Evolutionary conservation across 2,888 invertebrate genomes (phyloP).

Genomic region (Sphinx pinastri): DNA sequence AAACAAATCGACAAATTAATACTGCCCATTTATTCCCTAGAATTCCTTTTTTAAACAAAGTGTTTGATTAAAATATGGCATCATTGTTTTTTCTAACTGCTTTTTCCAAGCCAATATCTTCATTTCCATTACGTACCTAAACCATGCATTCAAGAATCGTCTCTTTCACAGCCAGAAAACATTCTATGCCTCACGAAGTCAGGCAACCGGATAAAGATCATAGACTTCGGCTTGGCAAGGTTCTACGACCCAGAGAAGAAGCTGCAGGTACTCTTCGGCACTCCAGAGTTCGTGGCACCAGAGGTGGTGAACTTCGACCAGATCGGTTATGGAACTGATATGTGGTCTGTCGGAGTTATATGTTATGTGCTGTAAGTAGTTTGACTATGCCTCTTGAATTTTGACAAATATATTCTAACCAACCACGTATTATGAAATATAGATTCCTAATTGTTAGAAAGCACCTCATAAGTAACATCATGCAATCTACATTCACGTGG

Average conservation of each 20-base stretch:
- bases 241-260: constrained; percentile 96
- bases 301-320: constrained; percentile 99
- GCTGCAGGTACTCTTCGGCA: constrained; percentile 97
- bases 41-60: too few relatives aligned
- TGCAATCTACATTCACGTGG: too few relatives aligned
- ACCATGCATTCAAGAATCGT: constrained; percentile 18
- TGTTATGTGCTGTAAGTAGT: constrained; percentile 97
- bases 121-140: constrained; percentile 11
- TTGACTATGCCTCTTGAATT: background rate
- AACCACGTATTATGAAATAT: background rate
- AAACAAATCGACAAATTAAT: too few relatives aligned
- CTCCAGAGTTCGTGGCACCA: constrained; percentile 99
- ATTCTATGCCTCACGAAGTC: constrained; percentile 97
- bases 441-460: too few relatives aligned
- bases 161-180: constrained; percentile 93
- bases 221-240: constrained; percentile 98
- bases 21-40: too few relatives aligned
- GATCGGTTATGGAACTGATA: constrained; percentile 97
- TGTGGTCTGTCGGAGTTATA: constrained; percentile 99
- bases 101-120: too few relatives aligned
- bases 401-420: background rate
- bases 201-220: constrained; percentile 99
- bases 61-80: too few relatives aligned
- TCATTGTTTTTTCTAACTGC: too few relatives aligned
- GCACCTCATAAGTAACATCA: too few relatives aligned